Conservation (phyloP, 2,113 vertebrate species). For the Narcine bancroftii region DNA sequence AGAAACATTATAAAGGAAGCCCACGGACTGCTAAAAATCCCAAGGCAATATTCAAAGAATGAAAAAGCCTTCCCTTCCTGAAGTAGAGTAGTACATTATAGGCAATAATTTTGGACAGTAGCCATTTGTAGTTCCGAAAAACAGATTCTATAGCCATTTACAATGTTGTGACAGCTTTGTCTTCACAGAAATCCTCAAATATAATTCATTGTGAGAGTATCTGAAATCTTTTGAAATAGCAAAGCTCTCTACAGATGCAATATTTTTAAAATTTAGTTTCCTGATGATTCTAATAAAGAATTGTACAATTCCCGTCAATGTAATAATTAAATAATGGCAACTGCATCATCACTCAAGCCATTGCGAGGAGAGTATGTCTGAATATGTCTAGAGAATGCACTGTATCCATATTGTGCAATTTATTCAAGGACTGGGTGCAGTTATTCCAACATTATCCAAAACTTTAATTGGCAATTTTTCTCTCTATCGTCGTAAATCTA, state of each 20-base stretch:
- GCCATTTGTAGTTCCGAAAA: not conserved
- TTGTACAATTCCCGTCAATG: too few relatives aligned
- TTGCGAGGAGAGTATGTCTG: too few relatives aligned
- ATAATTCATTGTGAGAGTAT: not conserved
- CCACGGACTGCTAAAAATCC: not conserved
- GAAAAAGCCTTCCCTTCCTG: not conserved
- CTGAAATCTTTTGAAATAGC: not conserved
- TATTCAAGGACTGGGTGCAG: too few relatives aligned
- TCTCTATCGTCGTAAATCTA: too few relatives aligned
- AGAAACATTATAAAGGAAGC: not conserved
- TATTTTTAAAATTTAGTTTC: not conserved
- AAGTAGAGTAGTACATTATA: not conserved
- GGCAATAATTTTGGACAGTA: not conserved
- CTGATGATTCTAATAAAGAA: too few relatives aligned
- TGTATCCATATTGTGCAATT: too few relatives aligned
- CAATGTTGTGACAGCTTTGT: not conserved
- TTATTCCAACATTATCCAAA: too few relatives aligned
- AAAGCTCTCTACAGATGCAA: not conserved
- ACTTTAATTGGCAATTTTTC: too few relatives aligned
- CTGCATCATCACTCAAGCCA: too few relatives aligned
- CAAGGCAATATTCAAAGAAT: not conserved
- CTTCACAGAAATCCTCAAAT: not conserved
- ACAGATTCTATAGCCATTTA: not conserved
- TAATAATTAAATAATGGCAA: too few relatives aligned
- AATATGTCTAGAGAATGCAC: too few relatives aligned